These are phyloP conservation scores for Asteroscopus sphinx DNA, from an alignment of 2,888 invertebrate genomes.

Conservation along the genomic window DNA sequence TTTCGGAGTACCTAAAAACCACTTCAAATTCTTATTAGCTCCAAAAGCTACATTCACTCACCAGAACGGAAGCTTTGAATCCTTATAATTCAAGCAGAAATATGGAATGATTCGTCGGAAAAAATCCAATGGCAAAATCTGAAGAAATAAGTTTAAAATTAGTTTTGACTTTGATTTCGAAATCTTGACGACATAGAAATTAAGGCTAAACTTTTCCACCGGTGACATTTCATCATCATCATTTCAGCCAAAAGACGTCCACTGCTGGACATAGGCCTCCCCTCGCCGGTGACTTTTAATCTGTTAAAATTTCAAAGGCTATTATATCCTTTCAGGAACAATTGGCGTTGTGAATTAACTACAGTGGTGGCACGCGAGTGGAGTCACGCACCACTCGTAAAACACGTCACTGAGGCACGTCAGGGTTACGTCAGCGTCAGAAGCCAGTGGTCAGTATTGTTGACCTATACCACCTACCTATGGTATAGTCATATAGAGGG, in stretches of 20 bases:
- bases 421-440: conserved; percentile 67
- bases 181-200: conserved; percentile 12
- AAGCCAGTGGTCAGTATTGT: conserved; percentile 27
- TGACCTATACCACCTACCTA: conserved; percentile 8
- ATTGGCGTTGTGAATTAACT: conserved; percentile 21
- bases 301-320: conserved; percentile 30
- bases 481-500: not conserved
- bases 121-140: no score
- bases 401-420: conserved; percentile 68
- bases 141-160: no score
- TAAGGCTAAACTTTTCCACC: conserved; percentile 3
- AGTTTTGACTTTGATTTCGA: no score
- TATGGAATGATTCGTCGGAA: no score
- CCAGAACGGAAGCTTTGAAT: no score
- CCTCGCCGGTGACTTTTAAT: conserved; percentile 21
- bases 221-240: no score
- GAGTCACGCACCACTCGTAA: conserved; percentile 50
- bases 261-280: no score
- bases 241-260: no score
- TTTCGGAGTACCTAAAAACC: no score
- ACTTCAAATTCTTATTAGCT: no score
- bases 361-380: conserved; percentile 54
- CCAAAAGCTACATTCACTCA: no score
- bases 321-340: conserved; percentile 18
- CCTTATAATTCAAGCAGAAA: no score